These are phyloP conservation scores for Tachuris rubrigastra DNA, from an alignment of 2,113 vertebrate species.

Conservation along the genomic window DNA sequence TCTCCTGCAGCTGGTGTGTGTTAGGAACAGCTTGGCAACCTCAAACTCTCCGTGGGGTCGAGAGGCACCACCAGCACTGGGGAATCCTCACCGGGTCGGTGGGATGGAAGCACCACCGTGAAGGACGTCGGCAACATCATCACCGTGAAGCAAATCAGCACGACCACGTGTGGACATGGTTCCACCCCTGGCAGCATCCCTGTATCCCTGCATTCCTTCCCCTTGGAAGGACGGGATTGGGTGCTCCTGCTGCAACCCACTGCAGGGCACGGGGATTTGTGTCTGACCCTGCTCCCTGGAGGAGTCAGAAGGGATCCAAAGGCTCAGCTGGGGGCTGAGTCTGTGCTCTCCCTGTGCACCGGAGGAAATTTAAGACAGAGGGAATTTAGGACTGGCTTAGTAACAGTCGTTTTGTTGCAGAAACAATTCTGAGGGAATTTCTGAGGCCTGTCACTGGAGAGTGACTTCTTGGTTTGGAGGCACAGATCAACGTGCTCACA, in stretches of 20 bases:
- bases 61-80: not conserved
- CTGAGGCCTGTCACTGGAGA: not conserved
- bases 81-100: not conserved
- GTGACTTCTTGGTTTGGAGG: not conserved
- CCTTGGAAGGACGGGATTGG: not conserved
- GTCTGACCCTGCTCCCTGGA: accelerated
- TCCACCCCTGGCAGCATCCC: not conserved
- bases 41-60: accelerated
- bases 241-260: not conserved
- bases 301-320: not conserved
- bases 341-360: accelerated
- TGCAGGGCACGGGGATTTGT: not conserved
- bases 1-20: not conserved
- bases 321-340: not conserved
- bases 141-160: not conserved
- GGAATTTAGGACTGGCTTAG: not conserved
- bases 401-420: not conserved
- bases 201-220: not conserved
- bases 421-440: not conserved
- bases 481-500: not conserved
- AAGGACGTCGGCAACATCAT: not conserved
- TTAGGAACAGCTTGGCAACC: not conserved
- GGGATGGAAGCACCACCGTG: not conserved
- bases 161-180: accelerated
- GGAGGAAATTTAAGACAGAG: not conserved